Evolutionary conservation across 53 echinoderm and acorn worm species (phyloP), one percentile per base, ranked within the genome.

Genomic region (Patiria pectinifera): DNA sequence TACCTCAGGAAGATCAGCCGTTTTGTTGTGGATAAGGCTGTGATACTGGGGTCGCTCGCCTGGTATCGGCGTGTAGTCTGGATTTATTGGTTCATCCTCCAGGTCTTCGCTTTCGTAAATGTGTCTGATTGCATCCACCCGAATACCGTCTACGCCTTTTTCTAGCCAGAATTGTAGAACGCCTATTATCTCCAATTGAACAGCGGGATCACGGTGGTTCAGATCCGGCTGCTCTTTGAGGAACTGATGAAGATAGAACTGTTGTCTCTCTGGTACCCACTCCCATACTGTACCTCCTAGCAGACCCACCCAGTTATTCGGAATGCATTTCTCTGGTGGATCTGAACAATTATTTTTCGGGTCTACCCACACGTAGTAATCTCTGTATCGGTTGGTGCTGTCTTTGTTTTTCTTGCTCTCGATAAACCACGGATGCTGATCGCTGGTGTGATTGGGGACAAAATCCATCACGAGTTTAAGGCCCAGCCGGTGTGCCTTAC

Each of bases 401-500:
- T 96, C 94, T 44, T 91, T 76, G 35, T 18, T 96, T 87, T 83
- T 86, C 59, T 72, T 92, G 70, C 97, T 97, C 46, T 35, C 35
- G 35, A 35, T 1, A 35, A 35, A 35, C 35, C 35, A 35, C 35
- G 35, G 35, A 35, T 35, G 81, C 91, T 95, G 75, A 21, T 97
- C 90, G 69, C 97, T 97, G 26, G 97, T 96, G 87, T 97, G 97
- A 78, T 97, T 97, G 0, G 96, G 96, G n/a, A 97, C 95, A 48
- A 95, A 97, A 60, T 97, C 97, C 92, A 35, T 35, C 35, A 35
- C 35, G 35, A 35, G 35, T 35, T 35, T 35, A 35, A 35, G 35
- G 35, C 35, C 35, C 0, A 35, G 35, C 35, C 35, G 35, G 35
- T 35, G 35, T 35, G 35, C 35, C 35, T 35, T 35, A 35, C 35